These are phyloP conservation scores for Nannoperca australis DNA, from an alignment of 2,797 vertebrate genomes.

Conservation along the genomic window DNA sequence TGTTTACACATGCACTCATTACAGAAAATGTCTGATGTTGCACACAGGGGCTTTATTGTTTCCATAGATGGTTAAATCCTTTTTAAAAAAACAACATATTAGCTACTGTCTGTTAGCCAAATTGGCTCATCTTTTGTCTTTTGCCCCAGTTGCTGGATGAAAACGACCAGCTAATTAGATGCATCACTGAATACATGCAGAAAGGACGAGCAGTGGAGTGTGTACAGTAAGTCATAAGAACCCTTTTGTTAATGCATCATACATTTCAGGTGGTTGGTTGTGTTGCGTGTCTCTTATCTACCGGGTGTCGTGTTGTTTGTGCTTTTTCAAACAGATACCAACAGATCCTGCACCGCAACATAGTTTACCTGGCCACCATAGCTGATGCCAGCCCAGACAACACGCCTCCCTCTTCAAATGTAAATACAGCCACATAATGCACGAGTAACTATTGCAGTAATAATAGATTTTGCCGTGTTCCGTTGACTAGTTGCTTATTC, in stretches of 20 bases:
- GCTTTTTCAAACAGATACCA: slow-evolving; percentile 87
- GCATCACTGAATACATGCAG: slow-evolving; percentile 95
- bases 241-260: fast-evolving
- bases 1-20: too few relatives aligned
- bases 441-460: fast-evolving
- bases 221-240: slow-evolving; percentile 89
- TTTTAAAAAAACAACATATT: background rate
- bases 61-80: background rate
- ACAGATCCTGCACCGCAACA: slow-evolving; percentile 95
- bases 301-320: background rate
- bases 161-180: slow-evolving; percentile 95
- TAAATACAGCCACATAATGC: slow-evolving; percentile 26
- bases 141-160: slow-evolving; percentile 91
- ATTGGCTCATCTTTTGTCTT: background rate
- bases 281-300: background rate
- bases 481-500: fast-evolving
- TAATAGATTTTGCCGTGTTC: fast-evolving
- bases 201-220: slow-evolving; percentile 94
- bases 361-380: slow-evolving; percentile 95
- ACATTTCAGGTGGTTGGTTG: too few relatives aligned
- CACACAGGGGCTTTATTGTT: background rate
- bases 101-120: background rate
- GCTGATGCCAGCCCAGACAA: slow-evolving; percentile 88
- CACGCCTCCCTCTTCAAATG: slow-evolving; percentile 45
- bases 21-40: too few relatives aligned